Evolutionary conservation across 1,140 invertebrate species (phyloP), one percentile per base, ranked within the genome.

Genomic region (Coelopa frigida): DNA sequence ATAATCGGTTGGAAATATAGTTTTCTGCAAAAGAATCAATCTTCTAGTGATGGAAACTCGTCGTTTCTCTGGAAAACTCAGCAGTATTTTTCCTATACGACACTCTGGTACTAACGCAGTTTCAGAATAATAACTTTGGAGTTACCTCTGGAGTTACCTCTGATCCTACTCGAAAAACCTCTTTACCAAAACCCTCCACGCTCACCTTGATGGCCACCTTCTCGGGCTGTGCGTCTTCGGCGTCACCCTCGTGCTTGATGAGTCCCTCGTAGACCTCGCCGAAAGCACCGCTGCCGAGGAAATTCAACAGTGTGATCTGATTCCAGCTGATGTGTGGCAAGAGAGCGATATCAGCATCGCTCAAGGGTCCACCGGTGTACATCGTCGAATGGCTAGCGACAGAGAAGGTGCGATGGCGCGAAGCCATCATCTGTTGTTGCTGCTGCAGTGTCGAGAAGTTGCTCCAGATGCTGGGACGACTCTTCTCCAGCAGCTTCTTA

Each of bases 211-310:
- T 83, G 31, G 89, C 89, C 32, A 93, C 87, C 67, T 80, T 80
- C 8, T 80, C 79, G 18, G 80, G 76, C 5, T 58, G 54, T 14
- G 70, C 77, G 5, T 71, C 74, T 6, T 58, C 54, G 14, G 70
- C 77, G 5, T 71, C 74, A 26, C 74, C 77, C 20, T 87, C 68
- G 50, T 80, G 76, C 52, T 79, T 79, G 0, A 87, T 82, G 31
- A 82, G 78, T 1, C 93, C 94, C 74, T 95, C 89, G 64, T 87
- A 95, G 2, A 98, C 94, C 72, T 96, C 92, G 3, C 94, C 94
- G 65, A 98, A 98, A n/a, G 92, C 92, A 2, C 94, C 95, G 49
- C 87, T 91, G 0, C 94, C 94, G 29, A 98, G 72, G 59, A 94
- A 92, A 65, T 92, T 90, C 0, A 81, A 84, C 2, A 93, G 66